A percentile compares a stretch with the other conserved stretches of the same genome.
phyloP scores from a whole-genome alignment of 2,888 invertebrate genomes.

The Osedax frankpressi region DNA sequence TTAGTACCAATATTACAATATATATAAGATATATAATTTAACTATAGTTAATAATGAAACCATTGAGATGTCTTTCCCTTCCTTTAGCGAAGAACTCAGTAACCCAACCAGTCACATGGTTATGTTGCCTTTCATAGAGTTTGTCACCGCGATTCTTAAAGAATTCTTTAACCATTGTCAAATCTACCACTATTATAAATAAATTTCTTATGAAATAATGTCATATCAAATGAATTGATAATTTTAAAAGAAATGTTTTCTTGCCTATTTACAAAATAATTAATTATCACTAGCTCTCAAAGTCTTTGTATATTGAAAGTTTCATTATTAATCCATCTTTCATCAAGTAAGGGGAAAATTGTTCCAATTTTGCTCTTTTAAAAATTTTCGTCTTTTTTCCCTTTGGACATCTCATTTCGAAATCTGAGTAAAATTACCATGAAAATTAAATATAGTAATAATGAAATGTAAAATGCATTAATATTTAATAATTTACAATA shows the following conservation, averaged over 20 bases:
- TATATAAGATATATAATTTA: no score
- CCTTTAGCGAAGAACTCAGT: constrained; percentile 42
- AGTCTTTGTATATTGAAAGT: constrained; percentile 42
- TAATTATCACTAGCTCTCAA: constrained; percentile 42
- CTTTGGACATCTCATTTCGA: constrained; percentile 56
- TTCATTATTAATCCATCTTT: constrained; percentile 57
- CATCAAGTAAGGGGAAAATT: constrained; percentile 64
- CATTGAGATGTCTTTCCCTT: constrained; percentile 40
- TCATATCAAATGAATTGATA: no score
- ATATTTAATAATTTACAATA: neutral
- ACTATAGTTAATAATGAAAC: no score
- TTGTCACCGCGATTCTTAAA: constrained; percentile 42
- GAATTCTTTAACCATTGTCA: constrained; percentile 39
- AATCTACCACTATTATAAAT: constrained; percentile 34
- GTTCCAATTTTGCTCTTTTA: constrained; percentile 62
- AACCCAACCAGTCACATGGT: constrained; percentile 41
- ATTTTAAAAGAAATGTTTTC: no score
- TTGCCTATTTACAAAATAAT: no score
- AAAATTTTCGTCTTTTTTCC: constrained; percentile 56
- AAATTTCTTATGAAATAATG: neutral
- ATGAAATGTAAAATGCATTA: neutral
- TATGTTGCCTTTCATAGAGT: constrained; percentile 36
- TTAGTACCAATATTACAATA: no score
- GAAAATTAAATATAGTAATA: neutral
- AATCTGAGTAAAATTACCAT: constrained; percentile 33